Percentiles rank a stretch among this genome's conserved stretches.
Conservation (phyloP, 2,888 invertebrate genomes). For the Pachydiplax longipennis region DNA sequence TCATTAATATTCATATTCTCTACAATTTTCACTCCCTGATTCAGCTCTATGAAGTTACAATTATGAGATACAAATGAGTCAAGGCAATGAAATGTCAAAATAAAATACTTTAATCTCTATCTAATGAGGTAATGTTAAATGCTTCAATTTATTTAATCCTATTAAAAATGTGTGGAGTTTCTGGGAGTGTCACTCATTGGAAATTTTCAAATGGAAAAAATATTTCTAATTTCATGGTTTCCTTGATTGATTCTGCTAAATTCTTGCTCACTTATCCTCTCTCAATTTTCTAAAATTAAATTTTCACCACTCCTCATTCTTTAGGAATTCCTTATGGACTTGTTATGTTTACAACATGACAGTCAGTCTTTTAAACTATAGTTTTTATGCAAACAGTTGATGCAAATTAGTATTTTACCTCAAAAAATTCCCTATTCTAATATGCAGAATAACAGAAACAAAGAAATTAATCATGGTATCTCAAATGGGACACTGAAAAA, state of each 20-base stretch:
- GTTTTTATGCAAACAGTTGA: slow-evolving; percentile 1
- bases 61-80: background rate
- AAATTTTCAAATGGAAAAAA: background rate
- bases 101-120: background rate
- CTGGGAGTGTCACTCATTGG: background rate
- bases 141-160: background rate
- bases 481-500: slow-evolving; percentile 27
- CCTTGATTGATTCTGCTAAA: background rate
- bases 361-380: slow-evolving; percentile 38
- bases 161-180: background rate
- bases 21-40: background rate
- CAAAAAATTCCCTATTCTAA: slow-evolving; percentile 1
- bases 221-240: background rate
- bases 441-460: background rate
- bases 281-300: background rate
- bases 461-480: background rate
- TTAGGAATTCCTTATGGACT: slow-evolving; percentile 22
- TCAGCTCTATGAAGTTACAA: background rate
- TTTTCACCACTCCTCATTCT: background rate
- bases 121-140: background rate
- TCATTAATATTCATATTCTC: background rate
- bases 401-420: slow-evolving; percentile 1
- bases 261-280: slow-evolving; percentile 5
- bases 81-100: background rate
- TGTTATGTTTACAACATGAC: slow-evolving; percentile 25